Evolutionary conservation across 2,113 vertebrate genomes (phyloP), one percentile per base, ranked within the genome.

Genomic region (Stictonetta naevosa): DNA sequence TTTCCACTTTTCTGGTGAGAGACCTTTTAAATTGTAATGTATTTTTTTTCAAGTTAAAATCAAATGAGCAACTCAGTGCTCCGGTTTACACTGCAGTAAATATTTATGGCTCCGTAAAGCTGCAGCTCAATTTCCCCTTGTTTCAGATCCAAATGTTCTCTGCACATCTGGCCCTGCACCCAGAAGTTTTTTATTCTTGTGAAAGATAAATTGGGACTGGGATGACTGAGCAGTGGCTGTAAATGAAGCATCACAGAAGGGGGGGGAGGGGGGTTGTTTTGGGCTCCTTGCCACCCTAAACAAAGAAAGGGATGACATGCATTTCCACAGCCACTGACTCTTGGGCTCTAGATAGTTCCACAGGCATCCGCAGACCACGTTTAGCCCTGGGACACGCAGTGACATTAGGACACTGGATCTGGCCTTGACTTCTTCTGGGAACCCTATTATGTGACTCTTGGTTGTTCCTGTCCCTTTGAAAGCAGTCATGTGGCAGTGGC

Each of bases 81-180:
- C 33, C 50, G 26, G 86, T 95, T 96, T 95, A 96, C 67, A 76
- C 23, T 79, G 83, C 88, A 95, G 91, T 95, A 96, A 96, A 96
- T 97, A 95, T 96, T 97, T 97, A 96, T 88, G 63, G 48, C 88
- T 95, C 86, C 29, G 38, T 94, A 76, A 89, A 96, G 92, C 93
- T 92, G 66, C 40, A 87, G 91, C 78, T 96, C 96, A 93, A 84
- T 96, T 96, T 96, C 91, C 92, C 93, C 92, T 96, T 96, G 89
- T 95, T 96, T 92, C 63, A 3, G 31, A 38, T 86, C 93, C 96
- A 97, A 6, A 63, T 52, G 76, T 95, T 79, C 62, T 84, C 63
- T 88, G 66, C 95, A 91, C 96, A 97, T 91, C 95, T 96, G 91
- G 91, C 77, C 88, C 72, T 92, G 81, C 42, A 93, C n/a, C 77